Conservation (phyloP, 2,888 invertebrate genomes). For the Melieria omissa region DNA sequence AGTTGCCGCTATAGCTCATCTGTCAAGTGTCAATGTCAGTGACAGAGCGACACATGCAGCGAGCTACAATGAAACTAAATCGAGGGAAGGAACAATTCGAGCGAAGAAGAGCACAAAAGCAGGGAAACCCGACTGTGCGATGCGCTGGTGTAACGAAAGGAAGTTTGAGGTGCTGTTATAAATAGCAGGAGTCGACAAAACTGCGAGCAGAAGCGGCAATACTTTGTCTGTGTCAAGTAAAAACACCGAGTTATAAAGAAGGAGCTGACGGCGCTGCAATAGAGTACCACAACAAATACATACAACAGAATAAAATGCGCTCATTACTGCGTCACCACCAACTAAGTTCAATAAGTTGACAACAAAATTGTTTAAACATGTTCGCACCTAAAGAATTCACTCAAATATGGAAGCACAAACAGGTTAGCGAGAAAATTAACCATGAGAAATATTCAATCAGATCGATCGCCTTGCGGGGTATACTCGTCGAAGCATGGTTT, state of each 20-base stretch:
- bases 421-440: background rate
- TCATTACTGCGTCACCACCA: background rate
- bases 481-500: too few species aligned
- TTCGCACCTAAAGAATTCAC: conserved; percentile 5
- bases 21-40: too few species aligned
- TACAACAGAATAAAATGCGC: background rate
- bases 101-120: too few species aligned
- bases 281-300: background rate
- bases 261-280: background rate
- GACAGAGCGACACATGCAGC: too few species aligned
- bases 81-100: too few species aligned
- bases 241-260: conserved; percentile 46
- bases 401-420: background rate
- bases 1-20: too few species aligned
- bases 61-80: too few species aligned
- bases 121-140: too few species aligned
- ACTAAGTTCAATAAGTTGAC: background rate
- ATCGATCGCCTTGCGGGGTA: too few species aligned
- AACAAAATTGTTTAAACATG: background rate
- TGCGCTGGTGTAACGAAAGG: too few species aligned
- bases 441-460: background rate
- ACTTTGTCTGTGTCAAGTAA: conserved; percentile 50
- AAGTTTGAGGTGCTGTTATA: too few species aligned
- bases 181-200: too few species aligned
- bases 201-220: conserved; percentile 15